phyloP scores from a whole-genome alignment of 2,797 vertebrate genomes.

The Hippopotamyrus pictus region DNA sequence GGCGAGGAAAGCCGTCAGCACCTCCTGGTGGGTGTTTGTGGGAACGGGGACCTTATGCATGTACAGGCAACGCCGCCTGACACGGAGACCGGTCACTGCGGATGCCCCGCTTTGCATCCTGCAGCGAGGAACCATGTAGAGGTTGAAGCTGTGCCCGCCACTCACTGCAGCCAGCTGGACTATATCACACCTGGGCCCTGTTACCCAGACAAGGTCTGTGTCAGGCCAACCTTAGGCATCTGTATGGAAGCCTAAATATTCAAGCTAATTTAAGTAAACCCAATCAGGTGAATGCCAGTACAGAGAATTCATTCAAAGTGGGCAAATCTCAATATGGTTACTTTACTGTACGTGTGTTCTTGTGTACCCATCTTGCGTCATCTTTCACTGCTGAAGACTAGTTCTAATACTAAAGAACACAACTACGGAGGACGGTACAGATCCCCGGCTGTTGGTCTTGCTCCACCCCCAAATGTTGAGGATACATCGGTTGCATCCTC shows the following conservation, averaged over 20 bases:
- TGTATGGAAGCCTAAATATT: neutral
- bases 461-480: neutral
- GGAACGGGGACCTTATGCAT: constrained; percentile 47
- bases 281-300: neutral
- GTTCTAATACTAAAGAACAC: neutral
- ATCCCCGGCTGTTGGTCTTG: neutral
- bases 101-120: constrained; percentile 51
- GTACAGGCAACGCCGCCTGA: constrained; percentile 49
- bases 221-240: neutral
- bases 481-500: neutral
- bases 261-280: neutral
- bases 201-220: neutral
- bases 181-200: constrained; percentile 57
- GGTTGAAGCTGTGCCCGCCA: constrained; percentile 56
- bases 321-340: neutral
- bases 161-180: constrained; percentile 65
- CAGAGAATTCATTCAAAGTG: neutral
- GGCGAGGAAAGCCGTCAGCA: constrained; percentile 57
- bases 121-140: constrained; percentile 55
- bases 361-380: neutral
- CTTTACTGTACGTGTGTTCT: neutral
- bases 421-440: neutral
- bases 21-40: constrained; percentile 57
- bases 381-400: neutral
- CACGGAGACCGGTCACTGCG: constrained; percentile 54